A percentile compares a stretch with the other conserved stretches of the same genome.
These are phyloP conservation scores for Eonycteris spelaea DNA, from an alignment of 2,113 vertebrate species.

Conservation along the genomic window DNA sequence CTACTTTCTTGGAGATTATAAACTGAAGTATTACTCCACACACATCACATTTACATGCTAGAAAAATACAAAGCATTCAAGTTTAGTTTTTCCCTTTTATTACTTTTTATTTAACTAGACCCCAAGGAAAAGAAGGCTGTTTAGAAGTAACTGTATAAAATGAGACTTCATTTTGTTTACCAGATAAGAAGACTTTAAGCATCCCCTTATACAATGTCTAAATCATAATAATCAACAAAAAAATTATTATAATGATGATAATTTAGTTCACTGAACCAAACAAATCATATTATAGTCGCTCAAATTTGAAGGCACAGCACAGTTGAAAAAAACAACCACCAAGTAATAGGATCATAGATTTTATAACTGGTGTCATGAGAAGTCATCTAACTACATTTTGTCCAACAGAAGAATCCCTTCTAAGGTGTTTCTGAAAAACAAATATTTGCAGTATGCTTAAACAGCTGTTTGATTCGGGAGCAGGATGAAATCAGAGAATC, in stretches of 20 bases:
- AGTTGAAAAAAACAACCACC: neutral
- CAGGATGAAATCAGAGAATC: neutral
- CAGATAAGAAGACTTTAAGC: neutral
- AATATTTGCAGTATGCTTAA: neutral
- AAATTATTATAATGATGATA: neutral
- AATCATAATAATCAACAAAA: neutral
- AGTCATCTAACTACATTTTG: neutral
- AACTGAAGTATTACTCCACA: neutral
- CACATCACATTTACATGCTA: neutral
- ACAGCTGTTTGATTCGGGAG: neutral
- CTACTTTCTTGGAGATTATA: constrained; percentile 24
- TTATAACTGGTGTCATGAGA: neutral
- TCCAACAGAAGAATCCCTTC: neutral
- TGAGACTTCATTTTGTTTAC: neutral
- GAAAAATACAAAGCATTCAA: neutral
- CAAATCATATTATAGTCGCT: neutral
- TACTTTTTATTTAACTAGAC: constrained; percentile 6
- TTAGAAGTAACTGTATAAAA: neutral
- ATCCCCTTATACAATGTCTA: neutral
- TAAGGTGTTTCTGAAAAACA: neutral
- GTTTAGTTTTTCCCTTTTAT: constrained; percentile 5
- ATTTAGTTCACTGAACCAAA: constrained; percentile 11
- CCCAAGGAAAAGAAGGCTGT: neutral
- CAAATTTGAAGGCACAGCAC: neutral
- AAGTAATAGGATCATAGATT: neutral